These are phyloP conservation scores for Urocolius indicus DNA, from an alignment of 2,113 vertebrate genomes.

Conservation along the genomic window DNA sequence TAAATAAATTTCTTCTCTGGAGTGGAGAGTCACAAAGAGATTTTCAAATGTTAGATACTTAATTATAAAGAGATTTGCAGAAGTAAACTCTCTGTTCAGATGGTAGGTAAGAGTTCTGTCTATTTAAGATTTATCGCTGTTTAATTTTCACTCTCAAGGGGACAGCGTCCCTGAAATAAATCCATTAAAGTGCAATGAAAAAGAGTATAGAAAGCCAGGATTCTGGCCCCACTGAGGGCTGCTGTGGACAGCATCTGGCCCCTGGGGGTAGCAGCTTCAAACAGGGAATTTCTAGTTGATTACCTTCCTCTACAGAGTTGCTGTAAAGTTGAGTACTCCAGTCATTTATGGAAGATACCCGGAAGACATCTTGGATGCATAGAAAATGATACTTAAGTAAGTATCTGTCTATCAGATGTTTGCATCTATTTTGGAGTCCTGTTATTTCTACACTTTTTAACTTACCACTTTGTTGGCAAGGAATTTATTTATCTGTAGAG, in stretches of 20 bases:
- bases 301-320: background rate
- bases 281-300: background rate
- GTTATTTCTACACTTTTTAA: background rate
- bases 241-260: background rate
- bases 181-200: background rate
- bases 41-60: constrained; percentile 13
- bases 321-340: background rate
- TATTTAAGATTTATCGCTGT: background rate
- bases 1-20: constrained; percentile 6
- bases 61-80: background rate
- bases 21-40: background rate
- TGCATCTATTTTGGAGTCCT: background rate
- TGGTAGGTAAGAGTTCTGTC: background rate
- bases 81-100: background rate
- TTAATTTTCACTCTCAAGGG: background rate
- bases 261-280: background rate
- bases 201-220: background rate
- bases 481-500: background rate
- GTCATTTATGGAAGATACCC: background rate
- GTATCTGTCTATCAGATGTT: background rate
- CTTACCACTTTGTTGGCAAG: background rate
- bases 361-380: background rate
- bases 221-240: background rate
- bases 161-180: background rate
- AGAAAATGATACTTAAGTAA: background rate